Base-by-base conservation (phyloP, 30 jellyfish, hydroid and myxozoan genomes). In the Chironex yamaguchii region DNA sequence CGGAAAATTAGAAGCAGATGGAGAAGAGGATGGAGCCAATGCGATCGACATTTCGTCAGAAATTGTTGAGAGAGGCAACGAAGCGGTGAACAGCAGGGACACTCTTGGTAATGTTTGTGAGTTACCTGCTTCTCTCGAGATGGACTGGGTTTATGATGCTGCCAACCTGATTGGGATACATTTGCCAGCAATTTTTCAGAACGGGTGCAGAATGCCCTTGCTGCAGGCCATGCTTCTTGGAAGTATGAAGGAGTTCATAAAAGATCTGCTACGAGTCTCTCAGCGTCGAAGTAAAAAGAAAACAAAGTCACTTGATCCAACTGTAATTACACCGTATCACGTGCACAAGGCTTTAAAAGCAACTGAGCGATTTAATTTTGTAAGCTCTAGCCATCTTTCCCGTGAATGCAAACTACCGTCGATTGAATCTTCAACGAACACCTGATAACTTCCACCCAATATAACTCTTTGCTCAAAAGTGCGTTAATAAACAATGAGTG, bases 111-210 rank as follows among this genome's bases (percentile, higher is more conserved):
- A 75, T 30, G 31, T 54, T 28, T 29, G 67, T 9, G 58, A 76
- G 17, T 14, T 79, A 22, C 84, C 87, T 1, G 58, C 88, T 20
- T 53, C 87, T 24, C 36, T 26, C 17, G 76, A 35, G 34, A 50
- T 76, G 1, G 97, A 88, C 27, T 94, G 99, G 99, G 67, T 94
- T 2, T 94, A 42, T 62, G 90, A 88, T 67, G 86, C 92, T 62
- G 96, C 94, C 2, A 88, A 84, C 42, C 90, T 77, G 50, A 78
- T 94, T 31, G 92, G 80, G 88, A 82, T 94, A 26, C 95, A 84
- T 48, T 73, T 94, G 25, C 91, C 91, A 11, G 34, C 94, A 26
- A 34, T 70, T 54, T 49, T 22, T 20, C 32, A 33, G 17, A 34
- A 64, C 21, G 90, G 83, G 3, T 42, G 49, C 9, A 62, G 67